These are phyloP conservation scores for Cephus cinctus DNA, from an alignment of 1,140 invertebrate species.

Conservation along the genomic window DNA sequence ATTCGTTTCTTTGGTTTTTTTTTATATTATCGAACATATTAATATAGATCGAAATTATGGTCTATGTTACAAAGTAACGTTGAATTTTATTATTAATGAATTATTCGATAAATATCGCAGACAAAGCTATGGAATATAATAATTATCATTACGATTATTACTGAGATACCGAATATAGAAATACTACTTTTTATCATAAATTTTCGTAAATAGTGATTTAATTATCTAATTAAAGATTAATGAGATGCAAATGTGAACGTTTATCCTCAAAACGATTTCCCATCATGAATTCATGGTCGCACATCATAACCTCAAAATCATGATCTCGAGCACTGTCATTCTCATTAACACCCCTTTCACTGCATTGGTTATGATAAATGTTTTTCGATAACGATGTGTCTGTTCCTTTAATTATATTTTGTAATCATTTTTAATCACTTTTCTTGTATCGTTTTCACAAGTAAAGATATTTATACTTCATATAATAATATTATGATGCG, in stretches of 20 bases:
- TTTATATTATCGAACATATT: conserved; percentile 26
- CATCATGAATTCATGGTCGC: no score
- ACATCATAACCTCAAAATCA: no score
- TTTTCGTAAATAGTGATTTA: conserved; percentile 44
- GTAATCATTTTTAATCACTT: no score
- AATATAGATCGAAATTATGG: conserved; percentile 11
- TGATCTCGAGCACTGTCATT: no score
- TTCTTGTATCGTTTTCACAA: no score
- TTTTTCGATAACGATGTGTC: no score
- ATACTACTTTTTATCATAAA: conserved; percentile 45
- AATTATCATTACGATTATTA: conserved; percentile 38
- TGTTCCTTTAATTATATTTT: no score
- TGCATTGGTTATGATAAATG: no score
- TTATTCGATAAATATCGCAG: conserved; percentile 26
- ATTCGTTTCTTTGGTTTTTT: conserved; percentile 28
- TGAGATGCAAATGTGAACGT: conserved; percentile 33
- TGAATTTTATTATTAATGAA: conserved; percentile 29
- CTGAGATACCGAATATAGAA: conserved; percentile 39
- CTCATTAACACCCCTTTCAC: no score
- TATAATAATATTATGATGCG: no score
- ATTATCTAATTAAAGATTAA: conserved; percentile 39
- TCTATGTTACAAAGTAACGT: conserved; percentile 25
- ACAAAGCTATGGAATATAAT: conserved; percentile 31
- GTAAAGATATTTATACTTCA: no score
- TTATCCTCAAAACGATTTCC: no score